Percentiles rank a stretch among this genome's conserved stretches.
Evolutionary conservation across 2,113 vertebrate genomes (phyloP).

Genomic region (Microcebus jonahi): DNA sequence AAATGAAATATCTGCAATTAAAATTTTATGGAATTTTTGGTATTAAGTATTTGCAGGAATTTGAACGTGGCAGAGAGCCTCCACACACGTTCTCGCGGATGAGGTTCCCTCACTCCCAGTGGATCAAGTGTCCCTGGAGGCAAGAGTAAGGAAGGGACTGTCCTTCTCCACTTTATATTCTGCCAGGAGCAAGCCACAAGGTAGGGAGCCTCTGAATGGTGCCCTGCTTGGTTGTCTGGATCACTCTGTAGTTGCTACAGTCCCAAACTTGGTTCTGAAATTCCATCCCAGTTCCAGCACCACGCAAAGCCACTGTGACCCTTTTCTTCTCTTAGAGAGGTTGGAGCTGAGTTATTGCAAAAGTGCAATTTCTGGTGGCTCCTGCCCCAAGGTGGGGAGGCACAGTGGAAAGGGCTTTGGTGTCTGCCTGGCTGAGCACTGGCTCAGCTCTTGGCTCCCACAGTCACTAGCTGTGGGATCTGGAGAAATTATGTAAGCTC

Average conservation of each 20-base stretch:
- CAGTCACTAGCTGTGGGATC: neutral
- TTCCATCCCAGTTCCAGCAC: neutral
- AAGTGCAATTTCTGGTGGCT: neutral
- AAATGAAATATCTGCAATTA: neutral
- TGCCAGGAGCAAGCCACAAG: neutral
- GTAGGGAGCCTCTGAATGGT: fast-evolving
- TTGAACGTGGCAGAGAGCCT: neutral
- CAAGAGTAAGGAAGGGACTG: neutral
- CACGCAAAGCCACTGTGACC: neutral
- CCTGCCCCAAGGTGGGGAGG: neutral
- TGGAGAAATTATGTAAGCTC: neutral
- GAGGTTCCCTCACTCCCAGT: neutral
- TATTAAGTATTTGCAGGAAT: neutral
- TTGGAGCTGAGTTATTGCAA: neutral
- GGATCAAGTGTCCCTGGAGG: neutral
- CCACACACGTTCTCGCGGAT: neutral
- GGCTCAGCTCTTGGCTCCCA: neutral
- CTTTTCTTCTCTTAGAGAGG: neutral
- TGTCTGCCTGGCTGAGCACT: neutral
- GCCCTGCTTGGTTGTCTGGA: neutral
- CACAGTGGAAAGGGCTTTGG: neutral
- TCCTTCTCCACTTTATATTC: fast-evolving
- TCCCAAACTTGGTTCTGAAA: neutral
- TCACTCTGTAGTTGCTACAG: neutral
- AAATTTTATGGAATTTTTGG: neutral